Conservation (phyloP, 1,140 invertebrate species). For the Dryas iulia region DNA sequence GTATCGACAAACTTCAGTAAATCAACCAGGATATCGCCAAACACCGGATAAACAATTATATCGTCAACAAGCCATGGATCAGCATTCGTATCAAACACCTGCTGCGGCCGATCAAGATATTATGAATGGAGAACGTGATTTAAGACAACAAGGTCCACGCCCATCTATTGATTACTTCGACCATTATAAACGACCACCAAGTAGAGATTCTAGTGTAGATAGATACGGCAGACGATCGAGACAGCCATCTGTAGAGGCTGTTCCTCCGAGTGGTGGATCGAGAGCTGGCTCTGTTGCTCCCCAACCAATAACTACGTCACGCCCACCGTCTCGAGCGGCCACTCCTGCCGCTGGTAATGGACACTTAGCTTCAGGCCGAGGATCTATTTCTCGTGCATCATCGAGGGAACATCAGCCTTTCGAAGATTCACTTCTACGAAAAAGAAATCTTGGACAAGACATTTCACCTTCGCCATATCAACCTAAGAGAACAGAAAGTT, state of each 20-base stretch:
- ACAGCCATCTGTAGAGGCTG: conserved; percentile 87
- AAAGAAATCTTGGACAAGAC: conserved; percentile 91
- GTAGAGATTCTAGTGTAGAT: conserved; percentile 93
- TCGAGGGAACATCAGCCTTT: conserved; percentile 83
- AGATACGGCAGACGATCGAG: conserved; percentile 87
- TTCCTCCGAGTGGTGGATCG: conserved; percentile 49
- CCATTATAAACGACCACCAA: conserved; percentile 95
- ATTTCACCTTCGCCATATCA: conserved; percentile 91
- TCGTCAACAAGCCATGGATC: conserved; percentile 41
- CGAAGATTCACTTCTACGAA: conserved; percentile 89
- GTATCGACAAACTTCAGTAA: conserved; percentile 45
- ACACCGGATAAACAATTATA: conserved; percentile 49
- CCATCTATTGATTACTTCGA: conserved; percentile 90
- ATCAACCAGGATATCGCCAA: conserved; percentile 54
- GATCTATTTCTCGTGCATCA: conserved; percentile 72
- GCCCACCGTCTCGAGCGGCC: conserved; percentile 62
- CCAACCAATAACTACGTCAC: conserved; percentile 72
- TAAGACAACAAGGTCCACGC: conserved; percentile 72
- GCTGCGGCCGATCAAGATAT: conserved; percentile 48
- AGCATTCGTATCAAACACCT: conserved; percentile 46
- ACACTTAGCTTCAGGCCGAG: conserved; percentile 74
- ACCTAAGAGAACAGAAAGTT: conserved; percentile 93
- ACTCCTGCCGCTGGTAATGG: conserved; percentile 78
- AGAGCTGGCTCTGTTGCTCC: conserved; percentile 71
- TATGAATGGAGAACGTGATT: conserved; percentile 54